phyloP scores from a whole-genome alignment of 2,113 vertebrate genomes.

The Accipiter cooperii region DNA sequence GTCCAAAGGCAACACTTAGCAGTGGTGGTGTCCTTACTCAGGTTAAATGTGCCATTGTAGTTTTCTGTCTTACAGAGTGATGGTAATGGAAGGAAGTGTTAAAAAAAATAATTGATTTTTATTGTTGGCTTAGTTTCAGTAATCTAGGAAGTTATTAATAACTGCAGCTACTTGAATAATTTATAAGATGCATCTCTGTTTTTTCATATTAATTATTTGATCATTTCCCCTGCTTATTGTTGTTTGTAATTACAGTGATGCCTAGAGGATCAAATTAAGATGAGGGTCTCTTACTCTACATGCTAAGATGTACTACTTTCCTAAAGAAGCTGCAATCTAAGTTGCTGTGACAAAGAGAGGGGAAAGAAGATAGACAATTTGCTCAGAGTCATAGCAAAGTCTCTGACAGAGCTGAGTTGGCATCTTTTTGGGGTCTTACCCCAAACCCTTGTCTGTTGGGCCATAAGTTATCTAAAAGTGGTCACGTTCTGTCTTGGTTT shows the following conservation, averaged over 20 bases:
- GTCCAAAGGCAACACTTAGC: not conserved
- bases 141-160: conserved; percentile 37
- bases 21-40: not conserved
- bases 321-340: not conserved
- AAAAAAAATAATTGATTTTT: not conserved
- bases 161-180: not conserved
- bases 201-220: conserved; percentile 28
- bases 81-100: not conserved
- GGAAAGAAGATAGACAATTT: not conserved
- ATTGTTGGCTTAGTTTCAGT: conserved; percentile 4
- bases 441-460: not conserved
- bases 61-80: not conserved
- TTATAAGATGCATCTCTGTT: not conserved
- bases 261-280: conserved; percentile 10
- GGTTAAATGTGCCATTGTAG: not conserved
- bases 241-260: conserved; percentile 5
- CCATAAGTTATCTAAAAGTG: not conserved
- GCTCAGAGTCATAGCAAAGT: not conserved
- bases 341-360: not conserved
- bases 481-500: not conserved
- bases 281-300: not conserved
- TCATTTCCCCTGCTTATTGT: conserved; percentile 7
- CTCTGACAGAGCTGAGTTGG: not conserved
- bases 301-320: not conserved
- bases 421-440: not conserved